Conservation (phyloP, 2,888 invertebrate genomes). For the Leucoma salicis region DNA sequence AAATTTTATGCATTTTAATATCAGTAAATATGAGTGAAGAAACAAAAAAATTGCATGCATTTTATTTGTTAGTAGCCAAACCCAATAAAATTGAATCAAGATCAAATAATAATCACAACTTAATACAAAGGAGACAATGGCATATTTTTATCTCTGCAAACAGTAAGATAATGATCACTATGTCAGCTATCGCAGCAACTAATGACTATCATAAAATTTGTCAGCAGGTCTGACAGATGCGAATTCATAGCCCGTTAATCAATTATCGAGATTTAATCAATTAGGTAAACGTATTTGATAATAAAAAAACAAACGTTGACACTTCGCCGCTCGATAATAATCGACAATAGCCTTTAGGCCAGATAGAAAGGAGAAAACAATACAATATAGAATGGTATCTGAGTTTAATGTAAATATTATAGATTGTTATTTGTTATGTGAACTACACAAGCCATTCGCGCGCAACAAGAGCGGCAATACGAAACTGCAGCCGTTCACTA, state of each 20-base stretch:
- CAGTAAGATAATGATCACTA: constrained; percentile 27
- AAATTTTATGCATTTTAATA: too few species aligned
- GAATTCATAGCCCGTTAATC: constrained; percentile 30
- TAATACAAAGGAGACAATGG: constrained; percentile 7
- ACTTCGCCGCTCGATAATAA: constrained; percentile 19
- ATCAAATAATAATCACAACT: constrained; percentile 9
- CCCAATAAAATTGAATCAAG: too few species aligned
- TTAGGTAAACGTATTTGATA: constrained; percentile 36
- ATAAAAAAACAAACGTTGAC: constrained; percentile 31
- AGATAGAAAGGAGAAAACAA: constrained; percentile 13
- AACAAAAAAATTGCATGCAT: too few species aligned
- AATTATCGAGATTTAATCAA: constrained; percentile 43
- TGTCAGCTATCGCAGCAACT: constrained; percentile 26
- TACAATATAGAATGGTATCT: too few species aligned
- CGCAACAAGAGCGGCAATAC: too few species aligned
- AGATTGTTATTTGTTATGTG: too few species aligned
- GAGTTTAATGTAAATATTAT: too few species aligned
- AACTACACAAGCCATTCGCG: too few species aligned
- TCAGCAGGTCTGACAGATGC: constrained; percentile 40
- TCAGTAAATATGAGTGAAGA: too few species aligned
- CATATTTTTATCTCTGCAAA: constrained; percentile 17
- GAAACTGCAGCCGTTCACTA: too few species aligned
- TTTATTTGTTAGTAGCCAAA: too few species aligned
- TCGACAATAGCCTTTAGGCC: constrained; percentile 27
- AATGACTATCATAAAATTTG: constrained; percentile 32